These are phyloP conservation scores for Masnerella sp. DNA, from an alignment of 2,888 invertebrate species.

Conservation along the genomic window DNA sequence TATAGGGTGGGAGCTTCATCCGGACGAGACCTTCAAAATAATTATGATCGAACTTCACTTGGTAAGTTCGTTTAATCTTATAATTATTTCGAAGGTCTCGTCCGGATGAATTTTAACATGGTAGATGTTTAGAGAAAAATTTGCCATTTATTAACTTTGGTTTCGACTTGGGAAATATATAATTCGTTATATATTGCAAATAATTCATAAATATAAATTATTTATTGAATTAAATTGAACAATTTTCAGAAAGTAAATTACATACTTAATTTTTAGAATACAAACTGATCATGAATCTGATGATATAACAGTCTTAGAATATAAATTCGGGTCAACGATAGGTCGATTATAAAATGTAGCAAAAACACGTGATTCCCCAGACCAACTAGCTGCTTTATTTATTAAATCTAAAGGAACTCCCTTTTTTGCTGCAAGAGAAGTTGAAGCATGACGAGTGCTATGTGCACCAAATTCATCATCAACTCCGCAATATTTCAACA, in stretches of 20 bases:
- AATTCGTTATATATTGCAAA: too few relatives aligned
- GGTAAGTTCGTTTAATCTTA: background rate
- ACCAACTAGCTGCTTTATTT: conserved; percentile 31
- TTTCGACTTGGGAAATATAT: too few relatives aligned
- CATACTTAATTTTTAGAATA: background rate
- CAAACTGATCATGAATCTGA: background rate
- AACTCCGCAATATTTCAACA: conserved; percentile 4
- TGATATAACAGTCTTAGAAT: background rate
- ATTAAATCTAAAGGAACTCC: conserved; percentile 34
- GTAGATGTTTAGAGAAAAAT: background rate
- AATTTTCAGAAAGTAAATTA: background rate
- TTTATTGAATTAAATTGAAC: background rate
- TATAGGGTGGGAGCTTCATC: too few relatives aligned
- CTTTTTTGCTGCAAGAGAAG: conserved; percentile 32
- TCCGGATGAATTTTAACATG: background rate
- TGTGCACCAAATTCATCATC: conserved; percentile 17
- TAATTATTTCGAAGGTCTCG: background rate
- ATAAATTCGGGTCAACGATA: background rate
- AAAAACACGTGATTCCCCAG: conserved; percentile 22
- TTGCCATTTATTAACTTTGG: background rate
- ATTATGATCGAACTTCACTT: too few relatives aligned
- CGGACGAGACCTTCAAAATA: too few relatives aligned
- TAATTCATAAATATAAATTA: background rate
- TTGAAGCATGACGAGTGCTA: conserved; percentile 40
- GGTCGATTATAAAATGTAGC: conserved; percentile 23